A percentile compares a stretch with the other conserved stretches of the same genome.
Evolutionary conservation across 2,888 invertebrate species (phyloP).

Genomic region (Drosophila mimetica): DNA sequence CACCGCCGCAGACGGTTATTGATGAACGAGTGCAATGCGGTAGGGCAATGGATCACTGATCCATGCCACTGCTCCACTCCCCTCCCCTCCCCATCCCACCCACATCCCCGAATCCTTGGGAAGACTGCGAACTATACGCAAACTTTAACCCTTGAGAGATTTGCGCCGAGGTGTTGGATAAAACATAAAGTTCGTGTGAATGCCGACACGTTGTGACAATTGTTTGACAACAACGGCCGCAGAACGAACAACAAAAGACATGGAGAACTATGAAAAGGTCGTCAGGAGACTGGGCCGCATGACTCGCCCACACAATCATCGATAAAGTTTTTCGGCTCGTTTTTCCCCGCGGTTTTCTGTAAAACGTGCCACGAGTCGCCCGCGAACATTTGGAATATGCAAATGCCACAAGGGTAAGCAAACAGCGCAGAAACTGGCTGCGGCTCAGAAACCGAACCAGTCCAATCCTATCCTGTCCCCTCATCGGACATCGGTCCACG

Average conservation of each 20-base stretch:
- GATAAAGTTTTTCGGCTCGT: slow-evolving; percentile 64
- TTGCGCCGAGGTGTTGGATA: slow-evolving; percentile 72
- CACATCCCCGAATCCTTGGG: not conserved
- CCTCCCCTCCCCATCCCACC: not conserved
- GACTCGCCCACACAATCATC: slow-evolving; percentile 64
- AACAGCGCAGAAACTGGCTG: slow-evolving; percentile 19
- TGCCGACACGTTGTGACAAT: slow-evolving; percentile 81
- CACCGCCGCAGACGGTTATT: slow-evolving; percentile 80
- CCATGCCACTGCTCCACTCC: not conserved
- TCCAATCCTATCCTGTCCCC: slow-evolving; percentile 23
- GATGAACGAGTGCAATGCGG: slow-evolving; percentile 77
- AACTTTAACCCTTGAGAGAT: slow-evolving; percentile 50
- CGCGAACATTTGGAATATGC: slow-evolving; percentile 74
- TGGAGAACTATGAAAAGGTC: slow-evolving; percentile 66
- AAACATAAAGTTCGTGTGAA: slow-evolving; percentile 82
- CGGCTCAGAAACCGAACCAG: slow-evolving; percentile 16
- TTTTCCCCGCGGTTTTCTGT: slow-evolving; percentile 38
- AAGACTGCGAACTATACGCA: slow-evolving; percentile 6
- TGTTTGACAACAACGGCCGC: slow-evolving; percentile 71
- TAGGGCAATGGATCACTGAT: slow-evolving; percentile 63
- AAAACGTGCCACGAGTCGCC: slow-evolving; percentile 74
- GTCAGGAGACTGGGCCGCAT: slow-evolving; percentile 51
- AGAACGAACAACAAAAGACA: slow-evolving; percentile 34
- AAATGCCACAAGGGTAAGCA: slow-evolving; percentile 67
- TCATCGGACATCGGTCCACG: slow-evolving; percentile 16